Evolutionary conservation across 2,888 invertebrate genomes (phyloP).

Genomic region (Hypolimnas misippus): DNA sequence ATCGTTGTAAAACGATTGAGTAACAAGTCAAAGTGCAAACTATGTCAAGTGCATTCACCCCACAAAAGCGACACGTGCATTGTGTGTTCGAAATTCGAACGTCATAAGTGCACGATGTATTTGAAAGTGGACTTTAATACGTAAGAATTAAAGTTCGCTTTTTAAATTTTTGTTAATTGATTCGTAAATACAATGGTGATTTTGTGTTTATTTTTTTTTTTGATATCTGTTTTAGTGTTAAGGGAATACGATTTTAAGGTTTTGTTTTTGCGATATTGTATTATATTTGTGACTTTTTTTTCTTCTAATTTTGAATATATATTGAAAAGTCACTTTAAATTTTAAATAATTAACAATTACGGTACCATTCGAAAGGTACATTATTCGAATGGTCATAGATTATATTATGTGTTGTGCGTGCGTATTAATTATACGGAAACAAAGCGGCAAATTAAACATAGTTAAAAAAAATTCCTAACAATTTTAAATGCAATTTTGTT

Average conservation of each 20-base stretch:
- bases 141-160: neutral
- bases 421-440: too few species aligned
- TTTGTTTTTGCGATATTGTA: neutral
- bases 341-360: too few species aligned
- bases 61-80: constrained; percentile 68
- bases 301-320: too few species aligned
- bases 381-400: too few species aligned
- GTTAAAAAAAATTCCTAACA: constrained; percentile 7
- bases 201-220: neutral
- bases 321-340: too few species aligned
- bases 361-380: too few species aligned
- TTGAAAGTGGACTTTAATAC: constrained; percentile 22
- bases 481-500: constrained; percentile 39
- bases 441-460: too few species aligned
- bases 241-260: neutral
- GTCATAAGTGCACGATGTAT: constrained; percentile 37
- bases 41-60: constrained; percentile 71
- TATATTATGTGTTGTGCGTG: too few species aligned
- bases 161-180: neutral
- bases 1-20: constrained; percentile 52
- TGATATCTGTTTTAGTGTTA: too few species aligned
- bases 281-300: too few species aligned
- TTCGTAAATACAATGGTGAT: neutral
- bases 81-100: constrained; percentile 37
- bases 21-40: constrained; percentile 68